Conservation (phyloP, 2,113 vertebrate species). For the Onychostruthus taczanowskii region DNA sequence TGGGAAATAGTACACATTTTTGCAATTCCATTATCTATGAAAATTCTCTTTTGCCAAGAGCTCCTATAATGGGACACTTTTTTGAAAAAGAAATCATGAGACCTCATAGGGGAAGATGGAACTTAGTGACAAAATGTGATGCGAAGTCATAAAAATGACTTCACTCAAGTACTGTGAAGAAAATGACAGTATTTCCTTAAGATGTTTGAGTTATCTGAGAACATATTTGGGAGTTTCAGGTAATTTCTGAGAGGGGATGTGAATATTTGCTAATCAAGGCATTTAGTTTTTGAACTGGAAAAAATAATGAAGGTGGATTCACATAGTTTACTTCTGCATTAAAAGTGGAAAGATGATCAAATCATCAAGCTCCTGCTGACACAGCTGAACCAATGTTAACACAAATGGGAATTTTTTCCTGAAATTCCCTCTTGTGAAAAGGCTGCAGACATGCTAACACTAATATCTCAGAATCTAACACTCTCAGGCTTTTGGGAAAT, state of each 20-base stretch:
- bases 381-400: background rate
- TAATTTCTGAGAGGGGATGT: background rate
- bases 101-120: background rate
- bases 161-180: background rate
- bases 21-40: background rate
- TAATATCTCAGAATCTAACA: conserved; percentile 10
- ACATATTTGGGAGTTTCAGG: background rate
- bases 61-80: background rate
- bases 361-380: background rate
- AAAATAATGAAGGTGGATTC: background rate
- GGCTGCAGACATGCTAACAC: background rate
- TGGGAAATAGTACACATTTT: background rate
- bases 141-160: background rate
- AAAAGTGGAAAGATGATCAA: background rate
- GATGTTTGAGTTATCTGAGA: background rate
- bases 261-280: background rate
- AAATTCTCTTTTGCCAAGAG: background rate
- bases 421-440: background rate
- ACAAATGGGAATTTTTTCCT: conserved; percentile 13
- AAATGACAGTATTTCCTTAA: background rate
- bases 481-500: background rate
- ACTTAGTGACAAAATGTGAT: background rate
- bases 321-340: background rate
- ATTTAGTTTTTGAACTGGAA: background rate
- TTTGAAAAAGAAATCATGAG: background rate